phyloP scores from a whole-genome alignment of 92 coral and sea anemone genomes.

The Phenganax stokvisi region DNA sequence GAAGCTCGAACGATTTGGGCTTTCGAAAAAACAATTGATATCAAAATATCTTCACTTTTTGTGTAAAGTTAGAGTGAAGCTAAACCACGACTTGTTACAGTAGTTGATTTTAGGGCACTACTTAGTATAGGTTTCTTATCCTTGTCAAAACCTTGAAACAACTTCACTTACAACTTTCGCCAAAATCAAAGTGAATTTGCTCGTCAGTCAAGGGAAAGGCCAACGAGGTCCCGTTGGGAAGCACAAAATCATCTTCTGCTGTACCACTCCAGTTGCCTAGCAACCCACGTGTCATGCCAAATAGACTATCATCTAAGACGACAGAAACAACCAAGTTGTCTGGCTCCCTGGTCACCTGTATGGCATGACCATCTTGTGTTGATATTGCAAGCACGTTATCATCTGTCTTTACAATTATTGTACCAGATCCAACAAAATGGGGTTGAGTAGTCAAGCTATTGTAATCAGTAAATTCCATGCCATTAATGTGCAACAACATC shows the following conservation, averaged over 20 bases:
- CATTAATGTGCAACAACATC: slow-evolving; percentile 15
- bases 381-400: background rate
- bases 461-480: slow-evolving; percentile 8
- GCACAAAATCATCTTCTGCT: slow-evolving; percentile 50
- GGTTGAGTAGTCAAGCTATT: background rate
- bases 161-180: slow-evolving; percentile 56
- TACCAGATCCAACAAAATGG: background rate
- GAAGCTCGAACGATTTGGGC: too few species aligned
- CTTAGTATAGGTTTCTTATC: background rate
- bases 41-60: too few species aligned
- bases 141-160: background rate
- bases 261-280: slow-evolving; percentile 69
- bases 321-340: slow-evolving; percentile 3
- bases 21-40: too few species aligned
- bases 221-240: slow-evolving; percentile 58
- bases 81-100: background rate
- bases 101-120: background rate
- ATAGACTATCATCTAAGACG: background rate
- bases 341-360: slow-evolving; percentile 3
- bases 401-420: background rate
- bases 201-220: slow-evolving; percentile 53
- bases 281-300: slow-evolving; percentile 56
- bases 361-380: background rate
- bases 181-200: slow-evolving; percentile 68
- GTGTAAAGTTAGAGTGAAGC: background rate